Evolutionary conservation across 2,113 vertebrate species (phyloP).

Genomic region (Xenopus borealis): DNA sequence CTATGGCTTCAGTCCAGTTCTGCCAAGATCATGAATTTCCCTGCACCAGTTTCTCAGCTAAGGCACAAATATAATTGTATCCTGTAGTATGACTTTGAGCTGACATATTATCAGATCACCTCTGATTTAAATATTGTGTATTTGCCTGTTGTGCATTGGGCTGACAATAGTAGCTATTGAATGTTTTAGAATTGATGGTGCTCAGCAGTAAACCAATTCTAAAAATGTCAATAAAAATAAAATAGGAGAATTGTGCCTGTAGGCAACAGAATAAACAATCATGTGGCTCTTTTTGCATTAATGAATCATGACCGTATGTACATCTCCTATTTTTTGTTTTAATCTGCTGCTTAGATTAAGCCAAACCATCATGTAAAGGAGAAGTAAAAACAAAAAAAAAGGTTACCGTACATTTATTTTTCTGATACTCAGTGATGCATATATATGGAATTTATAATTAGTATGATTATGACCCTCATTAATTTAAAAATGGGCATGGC

Average conservation of each 20-base stretch:
- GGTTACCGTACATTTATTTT: no score
- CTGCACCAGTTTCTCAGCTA: conserved; percentile 30
- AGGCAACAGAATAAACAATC: conserved; percentile 38
- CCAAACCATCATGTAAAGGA: conserved; percentile 3
- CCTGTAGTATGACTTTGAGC: conserved; percentile 43
- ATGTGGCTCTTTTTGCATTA: conserved; percentile 38
- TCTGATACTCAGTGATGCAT: neutral
- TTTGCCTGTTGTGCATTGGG: conserved; percentile 45
- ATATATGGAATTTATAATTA: neutral
- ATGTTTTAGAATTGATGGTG: conserved; percentile 46
- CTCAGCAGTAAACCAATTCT: conserved; percentile 48
- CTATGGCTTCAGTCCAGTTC: conserved; percentile 14
- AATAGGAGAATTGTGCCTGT: conserved; percentile 46
- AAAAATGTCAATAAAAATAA: conserved; percentile 48
- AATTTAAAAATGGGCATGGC: no score
- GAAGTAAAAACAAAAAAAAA: neutral
- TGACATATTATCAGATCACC: conserved; percentile 46
- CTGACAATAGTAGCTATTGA: conserved; percentile 45
- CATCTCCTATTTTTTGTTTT: conserved; percentile 18
- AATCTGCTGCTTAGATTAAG: conserved; percentile 19
- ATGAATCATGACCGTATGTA: conserved; percentile 39
- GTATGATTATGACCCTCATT: neutral
- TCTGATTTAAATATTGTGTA: conserved; percentile 47
- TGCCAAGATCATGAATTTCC: conserved; percentile 33
- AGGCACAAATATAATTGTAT: conserved; percentile 43